Conservation (phyloP, 2,888 invertebrate species). For the Patella ulyssiponensis region DNA sequence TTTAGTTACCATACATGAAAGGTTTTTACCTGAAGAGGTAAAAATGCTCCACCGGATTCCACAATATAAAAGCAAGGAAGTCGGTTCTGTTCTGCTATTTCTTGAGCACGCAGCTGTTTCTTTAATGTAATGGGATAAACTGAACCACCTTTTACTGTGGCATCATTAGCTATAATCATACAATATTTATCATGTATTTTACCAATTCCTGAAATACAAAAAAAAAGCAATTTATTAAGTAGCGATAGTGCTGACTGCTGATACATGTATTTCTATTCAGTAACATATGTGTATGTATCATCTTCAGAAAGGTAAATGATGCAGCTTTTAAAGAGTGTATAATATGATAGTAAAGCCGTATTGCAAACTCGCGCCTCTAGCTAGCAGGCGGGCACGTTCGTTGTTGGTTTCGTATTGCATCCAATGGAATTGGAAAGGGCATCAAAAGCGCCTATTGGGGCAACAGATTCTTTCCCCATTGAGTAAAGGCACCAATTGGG, state of each 20-base stretch:
- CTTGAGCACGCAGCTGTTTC: conserved; percentile 72
- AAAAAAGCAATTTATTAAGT: conserved; percentile 16
- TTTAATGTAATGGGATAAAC: conserved; percentile 73
- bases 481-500: too few relatives aligned
- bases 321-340: too few relatives aligned
- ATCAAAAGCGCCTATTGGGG: too few relatives aligned
- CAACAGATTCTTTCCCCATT: too few relatives aligned
- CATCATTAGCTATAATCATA: conserved; percentile 73
- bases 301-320: too few relatives aligned
- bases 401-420: too few relatives aligned
- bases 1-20: too few relatives aligned
- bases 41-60: conserved; percentile 75
- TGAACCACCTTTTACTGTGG: conserved; percentile 75
- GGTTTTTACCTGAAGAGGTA: conserved; percentile 73
- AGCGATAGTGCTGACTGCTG: too few relatives aligned
- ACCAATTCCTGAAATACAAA: conserved; percentile 70
- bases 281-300: background rate
- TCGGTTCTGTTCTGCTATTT: conserved; percentile 70
- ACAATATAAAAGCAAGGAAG: conserved; percentile 74
- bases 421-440: too few relatives aligned
- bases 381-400: too few relatives aligned
- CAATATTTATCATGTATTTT: conserved; percentile 71
- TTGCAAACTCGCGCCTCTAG: too few relatives aligned
- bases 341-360: too few relatives aligned
- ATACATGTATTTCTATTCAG: conserved; percentile 3